Base-by-base conservation (phyloP, 2,888 invertebrate species). In the Tiliacea citrago region DNA sequence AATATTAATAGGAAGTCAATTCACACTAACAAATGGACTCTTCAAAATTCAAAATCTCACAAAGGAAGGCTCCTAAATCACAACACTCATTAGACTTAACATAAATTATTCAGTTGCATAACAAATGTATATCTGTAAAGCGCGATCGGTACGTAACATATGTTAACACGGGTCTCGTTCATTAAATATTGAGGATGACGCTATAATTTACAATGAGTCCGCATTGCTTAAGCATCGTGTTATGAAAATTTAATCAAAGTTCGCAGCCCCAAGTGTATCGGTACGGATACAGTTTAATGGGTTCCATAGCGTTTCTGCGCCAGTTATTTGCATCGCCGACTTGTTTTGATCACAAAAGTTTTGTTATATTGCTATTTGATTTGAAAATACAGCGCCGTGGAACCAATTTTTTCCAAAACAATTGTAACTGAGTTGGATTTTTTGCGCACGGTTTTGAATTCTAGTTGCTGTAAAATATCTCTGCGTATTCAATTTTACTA, bases 241-340 rank as follows among this genome's bases (percentile, higher is more conserved):
- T 94, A 93, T 95, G 94, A 95, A 96, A 95, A 94, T 95, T 95
- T 95, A 96, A 96, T 95, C 95, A 95, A 95, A 95, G 92, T 95
- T 94, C 90, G 89, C 89, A 90, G 90, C 92, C 95, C 93, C 93
- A 88, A 88, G 94, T 88, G 94, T 92, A 94, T 95, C 88, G 90
- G 90, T 87, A 83, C 84, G 82, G 84, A 86, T 90, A 91, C 89
- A 90, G 89, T 91, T 91, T 92, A 92, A 94, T 91, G 87, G 93
- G 90, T 90, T 92, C 84, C 88, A 87, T 88, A 89, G 86, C 89
- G 88, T 89, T 92, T 91, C 91, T 89, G 88, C 88, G 86, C 87
- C 89, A 89, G 89, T 89, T 91, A 89, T 91, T 92, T 90, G 89
- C 87, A 88, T 88, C 77, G 79, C 75, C 77, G 88, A 88, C 88